phyloP scores from a whole-genome alignment of 2,113 vertebrate genomes.

The Artemisiospiza belli region DNA sequence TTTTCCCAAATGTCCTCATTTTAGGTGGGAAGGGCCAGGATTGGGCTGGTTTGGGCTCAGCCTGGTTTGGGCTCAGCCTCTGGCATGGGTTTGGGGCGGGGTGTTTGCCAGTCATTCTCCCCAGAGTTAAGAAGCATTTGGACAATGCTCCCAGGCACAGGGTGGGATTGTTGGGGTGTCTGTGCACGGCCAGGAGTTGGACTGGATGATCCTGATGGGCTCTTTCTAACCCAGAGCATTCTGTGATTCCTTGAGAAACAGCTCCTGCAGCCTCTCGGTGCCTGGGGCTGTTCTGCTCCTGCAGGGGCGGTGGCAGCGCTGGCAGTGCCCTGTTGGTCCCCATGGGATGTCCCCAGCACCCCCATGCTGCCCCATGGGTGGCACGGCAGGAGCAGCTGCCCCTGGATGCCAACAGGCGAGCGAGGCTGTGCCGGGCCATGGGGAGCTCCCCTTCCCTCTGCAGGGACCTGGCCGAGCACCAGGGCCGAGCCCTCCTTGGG shows the following conservation, averaged over 20 bases:
- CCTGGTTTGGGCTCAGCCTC: neutral
- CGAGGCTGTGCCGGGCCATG: neutral
- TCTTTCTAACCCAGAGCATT: neutral
- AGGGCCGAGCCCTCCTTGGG: neutral
- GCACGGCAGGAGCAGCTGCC: neutral
- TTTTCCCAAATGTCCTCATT: neutral
- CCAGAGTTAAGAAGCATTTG: neutral
- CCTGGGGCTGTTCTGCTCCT: neutral
- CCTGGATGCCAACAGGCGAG: fast-evolving
- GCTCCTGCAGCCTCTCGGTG: fast-evolving
- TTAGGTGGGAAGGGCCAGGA: neutral
- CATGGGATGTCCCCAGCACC: fast-evolving
- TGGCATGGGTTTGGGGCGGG: fast-evolving
- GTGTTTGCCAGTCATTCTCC: neutral
- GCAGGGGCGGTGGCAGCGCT: neutral
- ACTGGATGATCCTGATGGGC: neutral
- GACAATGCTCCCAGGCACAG: neutral
- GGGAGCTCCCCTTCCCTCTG: neutral
- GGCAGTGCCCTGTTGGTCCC: fast-evolving
- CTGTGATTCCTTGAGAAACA: neutral
- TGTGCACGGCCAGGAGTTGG: neutral
- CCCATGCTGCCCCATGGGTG: neutral
- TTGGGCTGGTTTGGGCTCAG: fast-evolving
- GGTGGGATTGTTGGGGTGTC: neutral
- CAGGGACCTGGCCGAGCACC: neutral